Evolutionary conservation across 2,888 invertebrate species (phyloP).

Genomic region (Anaspis maculata): DNA sequence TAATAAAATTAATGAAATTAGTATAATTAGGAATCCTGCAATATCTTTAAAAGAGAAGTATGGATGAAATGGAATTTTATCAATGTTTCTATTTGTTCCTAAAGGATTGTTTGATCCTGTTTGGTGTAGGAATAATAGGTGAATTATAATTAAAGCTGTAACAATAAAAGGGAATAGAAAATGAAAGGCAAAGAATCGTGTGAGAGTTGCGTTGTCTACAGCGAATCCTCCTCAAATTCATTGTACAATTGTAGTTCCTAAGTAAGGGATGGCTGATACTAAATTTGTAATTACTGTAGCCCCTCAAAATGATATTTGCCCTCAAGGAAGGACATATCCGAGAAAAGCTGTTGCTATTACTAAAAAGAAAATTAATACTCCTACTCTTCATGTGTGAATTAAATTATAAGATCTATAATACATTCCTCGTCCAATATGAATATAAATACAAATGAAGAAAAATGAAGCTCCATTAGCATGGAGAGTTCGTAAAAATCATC

Average conservation of each 20-base stretch:
- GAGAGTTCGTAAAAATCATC: slow-evolving; percentile 56
- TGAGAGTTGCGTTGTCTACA: slow-evolving; percentile 64
- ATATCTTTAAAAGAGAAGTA: slow-evolving; percentile 59
- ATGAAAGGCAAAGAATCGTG: slow-evolving; percentile 67
- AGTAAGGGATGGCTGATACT: slow-evolving; percentile 61
- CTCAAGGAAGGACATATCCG: slow-evolving; percentile 71
- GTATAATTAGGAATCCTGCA: slow-evolving; percentile 51
- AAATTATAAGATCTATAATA: slow-evolving; percentile 44
- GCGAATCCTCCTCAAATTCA: slow-evolving; percentile 73
- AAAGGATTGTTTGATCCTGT: slow-evolving; percentile 60
- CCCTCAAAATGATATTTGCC: slow-evolving; percentile 76
- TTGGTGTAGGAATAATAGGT: slow-evolving; percentile 58
- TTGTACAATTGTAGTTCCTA: slow-evolving; percentile 55
- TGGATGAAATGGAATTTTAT: slow-evolving; percentile 62
- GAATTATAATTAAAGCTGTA: slow-evolving; percentile 51
- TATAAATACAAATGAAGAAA: slow-evolving; percentile 62
- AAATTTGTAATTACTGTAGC: slow-evolving; percentile 52
- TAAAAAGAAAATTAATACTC: slow-evolving; percentile 57
- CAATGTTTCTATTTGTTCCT: slow-evolving; percentile 55
- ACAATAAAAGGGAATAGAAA: slow-evolving; percentile 66
- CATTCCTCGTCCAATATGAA: slow-evolving; percentile 60
- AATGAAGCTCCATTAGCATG: slow-evolving; percentile 67
- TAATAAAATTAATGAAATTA: slow-evolving; percentile 47
- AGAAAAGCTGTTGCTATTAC: slow-evolving; percentile 66
- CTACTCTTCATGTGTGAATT: slow-evolving; percentile 49